Conservation (phyloP, 2,113 vertebrate genomes). For the Gymnorhina tibicen region DNA sequence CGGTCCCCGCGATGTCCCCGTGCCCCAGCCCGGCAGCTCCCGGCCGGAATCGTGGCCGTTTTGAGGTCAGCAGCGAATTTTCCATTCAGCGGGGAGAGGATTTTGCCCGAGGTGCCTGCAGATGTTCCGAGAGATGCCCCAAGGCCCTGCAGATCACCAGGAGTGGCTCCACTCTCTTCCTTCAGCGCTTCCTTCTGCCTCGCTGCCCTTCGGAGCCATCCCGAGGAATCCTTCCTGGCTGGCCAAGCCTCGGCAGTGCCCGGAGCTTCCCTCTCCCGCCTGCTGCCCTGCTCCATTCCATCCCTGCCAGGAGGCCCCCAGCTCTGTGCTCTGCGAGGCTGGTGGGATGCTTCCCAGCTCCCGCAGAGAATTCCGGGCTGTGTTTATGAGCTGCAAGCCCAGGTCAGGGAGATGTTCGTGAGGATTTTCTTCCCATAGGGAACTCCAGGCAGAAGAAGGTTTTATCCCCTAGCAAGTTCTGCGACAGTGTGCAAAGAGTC, state of each 20-base stretch:
- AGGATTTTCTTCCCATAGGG: accelerated
- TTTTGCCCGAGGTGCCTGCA: conserved; percentile 35
- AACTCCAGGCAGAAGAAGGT: not conserved
- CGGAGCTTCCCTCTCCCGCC: not conserved
- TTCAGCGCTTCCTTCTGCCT: not conserved
- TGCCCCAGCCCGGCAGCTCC: not conserved
- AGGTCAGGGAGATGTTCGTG: accelerated
- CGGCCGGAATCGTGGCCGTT: accelerated
- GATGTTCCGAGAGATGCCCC: conserved; percentile 23
- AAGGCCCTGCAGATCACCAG: not conserved
- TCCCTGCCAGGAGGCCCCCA: not conserved
- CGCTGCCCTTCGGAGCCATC: not conserved
- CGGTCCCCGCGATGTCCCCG: accelerated
- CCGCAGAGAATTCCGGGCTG: not conserved
- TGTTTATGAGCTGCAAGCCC: not conserved
- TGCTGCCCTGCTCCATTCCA: not conserved
- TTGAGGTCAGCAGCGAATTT: not conserved
- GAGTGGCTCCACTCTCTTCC: not conserved
- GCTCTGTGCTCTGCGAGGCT: not conserved
- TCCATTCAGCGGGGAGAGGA: not conserved
- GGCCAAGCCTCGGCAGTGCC: not conserved
- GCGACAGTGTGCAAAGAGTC: not conserved
- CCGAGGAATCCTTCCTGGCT: not conserved
- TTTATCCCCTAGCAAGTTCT: not conserved
- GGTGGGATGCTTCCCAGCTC: not conserved